Base-by-base conservation (phyloP, 2,888 invertebrate genomes). In the Oscheius sp. region DNA sequence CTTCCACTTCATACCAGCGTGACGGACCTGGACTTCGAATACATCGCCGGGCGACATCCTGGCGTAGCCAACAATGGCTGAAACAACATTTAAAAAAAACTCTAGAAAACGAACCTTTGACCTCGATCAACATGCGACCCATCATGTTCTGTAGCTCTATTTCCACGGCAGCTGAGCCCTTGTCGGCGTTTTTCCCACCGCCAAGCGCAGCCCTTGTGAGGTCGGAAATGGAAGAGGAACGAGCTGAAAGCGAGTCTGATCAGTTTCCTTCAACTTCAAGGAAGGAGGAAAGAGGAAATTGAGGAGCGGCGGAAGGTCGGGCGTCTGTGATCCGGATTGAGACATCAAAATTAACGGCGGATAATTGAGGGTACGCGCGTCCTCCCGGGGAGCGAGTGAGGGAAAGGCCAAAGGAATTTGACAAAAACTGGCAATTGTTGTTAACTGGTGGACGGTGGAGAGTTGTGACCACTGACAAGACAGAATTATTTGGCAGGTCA, bases 1-100 rank as follows among this genome's bases (percentile, higher is more conserved):
- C 84, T 92, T 91, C 92, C 92, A 92, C 86, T 92, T 92, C 86
- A 92, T 92, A 29, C 87, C 84, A 4, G 92, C 92, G 82, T 92
- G 91, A 70, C 91, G 89, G 11, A 92, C 87, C 2, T 90, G 89
- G 37, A 92, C 91, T 84, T 92, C 92, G 89, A 92, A 92, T 37
- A 91, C 91, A 86, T 92, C 92, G 2, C 92, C 92, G 1, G 91
- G 90, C 84, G 91, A 91, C 50, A 92, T 89, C 5, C 92, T 89
- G 4, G 92, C 92, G 88, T 92, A 92, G 11, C 92, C 92, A 79
- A 91, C 91, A 80, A 92, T 91, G 42, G 92, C 92, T 92, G 37
- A 55, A 76, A 51, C 1, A 47, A 10, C 7, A n/a, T 0, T 5
- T 11, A 59, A 3, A 32, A 29, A 4, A 59, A 9, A 59, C 4